Percentiles rank a stretch among this genome's conserved stretches.
Evolutionary conservation across 2,888 invertebrate species (phyloP).

Genomic region (Sceliomorpha sp.): DNA sequence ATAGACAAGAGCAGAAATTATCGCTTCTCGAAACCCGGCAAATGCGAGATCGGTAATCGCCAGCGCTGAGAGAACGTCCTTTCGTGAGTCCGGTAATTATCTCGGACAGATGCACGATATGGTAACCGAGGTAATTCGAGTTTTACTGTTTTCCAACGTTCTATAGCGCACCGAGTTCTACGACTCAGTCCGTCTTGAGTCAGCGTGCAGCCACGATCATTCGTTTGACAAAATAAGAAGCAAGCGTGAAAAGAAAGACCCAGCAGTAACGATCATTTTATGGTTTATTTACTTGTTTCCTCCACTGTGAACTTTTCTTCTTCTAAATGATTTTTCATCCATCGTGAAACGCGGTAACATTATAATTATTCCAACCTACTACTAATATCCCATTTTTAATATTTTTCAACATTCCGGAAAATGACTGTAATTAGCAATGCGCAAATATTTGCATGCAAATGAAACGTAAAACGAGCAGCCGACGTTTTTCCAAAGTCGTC

Average conservation of each 20-base stretch:
- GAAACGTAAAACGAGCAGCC: neutral
- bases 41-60: slow-evolving; percentile 49
- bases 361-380: too few species aligned
- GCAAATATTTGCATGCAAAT: slow-evolving; percentile 38
- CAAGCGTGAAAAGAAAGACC: slow-evolving; percentile 27
- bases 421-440: too few species aligned
- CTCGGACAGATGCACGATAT: slow-evolving; percentile 56
- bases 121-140: slow-evolving; percentile 42
- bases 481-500: neutral
- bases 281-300: slow-evolving; percentile 54
- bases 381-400: too few species aligned
- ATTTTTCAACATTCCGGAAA: too few species aligned
- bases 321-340: too few species aligned
- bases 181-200: slow-evolving; percentile 26
- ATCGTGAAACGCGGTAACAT: too few species aligned
- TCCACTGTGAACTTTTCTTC: too few species aligned
- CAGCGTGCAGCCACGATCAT: neutral
- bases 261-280: slow-evolving; percentile 56
- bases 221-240: slow-evolving; percentile 36
- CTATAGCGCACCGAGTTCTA: slow-evolving; percentile 46
- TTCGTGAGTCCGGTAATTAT: slow-evolving; percentile 66
- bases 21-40: slow-evolving; percentile 43
- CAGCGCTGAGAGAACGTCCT: slow-evolving; percentile 51
- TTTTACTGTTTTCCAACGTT: slow-evolving; percentile 50
- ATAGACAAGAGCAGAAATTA: slow-evolving; percentile 58